A percentile compares a stretch with the other conserved stretches of the same genome.
Evolutionary conservation across 2,797 vertebrate species (phyloP).

Genomic region (Mormyrus proboscirostris): DNA sequence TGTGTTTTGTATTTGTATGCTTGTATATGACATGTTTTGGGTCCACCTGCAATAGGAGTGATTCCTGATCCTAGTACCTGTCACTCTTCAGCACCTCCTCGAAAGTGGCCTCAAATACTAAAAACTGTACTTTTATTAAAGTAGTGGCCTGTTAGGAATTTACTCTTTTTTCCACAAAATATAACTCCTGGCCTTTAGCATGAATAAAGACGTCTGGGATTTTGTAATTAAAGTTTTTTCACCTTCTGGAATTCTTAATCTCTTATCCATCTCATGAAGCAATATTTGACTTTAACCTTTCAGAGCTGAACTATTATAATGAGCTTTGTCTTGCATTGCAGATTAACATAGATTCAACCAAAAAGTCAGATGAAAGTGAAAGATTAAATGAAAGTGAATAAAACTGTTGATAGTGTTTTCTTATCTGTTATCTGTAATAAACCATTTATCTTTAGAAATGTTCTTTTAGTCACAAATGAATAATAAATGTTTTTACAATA

Average conservation of each 20-base stretch:
- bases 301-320: background rate
- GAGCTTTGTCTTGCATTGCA: background rate
- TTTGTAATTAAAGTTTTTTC: background rate
- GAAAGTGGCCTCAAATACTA: background rate
- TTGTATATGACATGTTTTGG: background rate
- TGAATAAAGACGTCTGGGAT: background rate
- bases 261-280: background rate
- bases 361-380: background rate
- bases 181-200: background rate
- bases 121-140: background rate
- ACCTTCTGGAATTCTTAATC: background rate
- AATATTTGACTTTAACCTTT: slow-evolving; percentile 4
- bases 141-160: background rate
- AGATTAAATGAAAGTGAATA: background rate
- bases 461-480: background rate
- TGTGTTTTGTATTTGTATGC: background rate
- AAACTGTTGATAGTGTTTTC: background rate
- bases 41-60: background rate
- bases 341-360: background rate
- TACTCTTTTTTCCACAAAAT: background rate
- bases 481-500: background rate
- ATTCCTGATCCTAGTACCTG: background rate
- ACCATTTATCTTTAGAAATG: background rate
- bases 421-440: background rate
- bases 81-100: background rate